Conservation (phyloP, 2,113 vertebrate genomes). For the Bagarius yarrelli region DNA sequence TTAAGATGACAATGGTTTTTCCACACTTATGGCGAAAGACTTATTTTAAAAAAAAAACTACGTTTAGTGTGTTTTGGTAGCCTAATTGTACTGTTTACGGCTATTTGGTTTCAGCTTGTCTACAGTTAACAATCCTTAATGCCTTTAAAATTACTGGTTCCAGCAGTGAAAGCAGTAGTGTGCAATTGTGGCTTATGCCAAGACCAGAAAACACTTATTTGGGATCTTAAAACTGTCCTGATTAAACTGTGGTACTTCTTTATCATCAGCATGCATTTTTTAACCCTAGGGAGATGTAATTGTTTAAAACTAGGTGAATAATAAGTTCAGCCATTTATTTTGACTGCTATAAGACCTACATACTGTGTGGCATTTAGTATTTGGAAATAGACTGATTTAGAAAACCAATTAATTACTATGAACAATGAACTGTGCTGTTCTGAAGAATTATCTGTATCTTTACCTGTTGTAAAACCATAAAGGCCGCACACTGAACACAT, state of each 20-base stretch:
- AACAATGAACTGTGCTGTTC: no score
- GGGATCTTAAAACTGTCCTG: neutral
- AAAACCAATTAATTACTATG: no score
- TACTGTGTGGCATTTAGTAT: neutral
- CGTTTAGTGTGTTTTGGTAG: no score
- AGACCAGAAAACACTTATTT: constrained; percentile 1
- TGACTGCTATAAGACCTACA: neutral
- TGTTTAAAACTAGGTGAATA: neutral
- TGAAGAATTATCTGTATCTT: no score
- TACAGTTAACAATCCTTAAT: neutral
- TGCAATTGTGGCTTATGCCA: neutral
- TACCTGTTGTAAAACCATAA: no score
- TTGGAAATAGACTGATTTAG: neutral
- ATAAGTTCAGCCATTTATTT: neutral
- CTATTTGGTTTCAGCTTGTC: neutral
- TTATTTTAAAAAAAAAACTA: neutral
- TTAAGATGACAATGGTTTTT: neutral
- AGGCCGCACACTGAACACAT: no score
- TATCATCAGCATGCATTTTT: neutral
- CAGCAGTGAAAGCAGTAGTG: neutral
- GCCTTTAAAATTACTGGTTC: neutral
- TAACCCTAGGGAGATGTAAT: neutral
- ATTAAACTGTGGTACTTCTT: constrained; percentile 5
- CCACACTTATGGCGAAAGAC: neutral
- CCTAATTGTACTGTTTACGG: neutral